phyloP scores from a whole-genome alignment of 2,888 invertebrate genomes.

The Macrosoma leucophasiata region DNA sequence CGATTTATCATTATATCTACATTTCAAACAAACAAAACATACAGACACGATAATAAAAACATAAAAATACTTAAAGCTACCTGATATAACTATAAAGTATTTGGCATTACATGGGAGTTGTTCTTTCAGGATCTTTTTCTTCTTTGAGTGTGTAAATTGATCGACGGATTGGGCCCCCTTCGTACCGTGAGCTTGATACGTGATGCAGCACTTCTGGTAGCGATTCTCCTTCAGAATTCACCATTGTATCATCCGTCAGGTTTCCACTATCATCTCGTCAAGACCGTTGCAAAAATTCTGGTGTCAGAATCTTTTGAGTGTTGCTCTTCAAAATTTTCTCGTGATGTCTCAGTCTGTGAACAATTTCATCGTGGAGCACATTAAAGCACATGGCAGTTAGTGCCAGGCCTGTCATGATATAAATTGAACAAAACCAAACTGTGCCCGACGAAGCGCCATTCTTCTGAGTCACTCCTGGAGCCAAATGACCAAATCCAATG shows the following conservation, averaged over 20 bases:
- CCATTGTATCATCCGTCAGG: conserved; percentile 58
- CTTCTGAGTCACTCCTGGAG: conserved; percentile 79
- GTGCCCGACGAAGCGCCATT: conserved; percentile 77
- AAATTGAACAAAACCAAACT: conserved; percentile 92
- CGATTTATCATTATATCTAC: conserved; percentile 24
- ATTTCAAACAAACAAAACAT: conserved; percentile 18
- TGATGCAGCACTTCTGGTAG: conserved; percentile 69
- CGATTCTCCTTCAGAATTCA: conserved; percentile 60
- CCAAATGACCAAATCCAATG: conserved; percentile 91
- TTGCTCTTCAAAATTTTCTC: conserved; percentile 57
- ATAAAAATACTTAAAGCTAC: no score
- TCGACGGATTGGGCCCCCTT: conserved; percentile 56
- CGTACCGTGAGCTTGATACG: conserved; percentile 49
- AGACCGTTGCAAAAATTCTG: conserved; percentile 64
- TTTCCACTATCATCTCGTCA: conserved; percentile 66
- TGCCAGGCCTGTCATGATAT: conserved; percentile 92
- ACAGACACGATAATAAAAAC: conserved; percentile 22
- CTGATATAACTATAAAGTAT: conserved; percentile 8
- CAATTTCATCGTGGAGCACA: conserved; percentile 91
- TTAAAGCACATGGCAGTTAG: conserved; percentile 94
- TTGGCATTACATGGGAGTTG: conserved; percentile 12
- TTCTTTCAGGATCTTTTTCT: conserved; percentile 51
- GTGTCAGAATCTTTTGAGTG: conserved; percentile 57
- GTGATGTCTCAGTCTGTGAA: conserved; percentile 83
- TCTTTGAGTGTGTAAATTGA: conserved; percentile 58